These are phyloP conservation scores for Ligdia adustata DNA, from an alignment of 2,888 invertebrate species.

Conservation along the genomic window DNA sequence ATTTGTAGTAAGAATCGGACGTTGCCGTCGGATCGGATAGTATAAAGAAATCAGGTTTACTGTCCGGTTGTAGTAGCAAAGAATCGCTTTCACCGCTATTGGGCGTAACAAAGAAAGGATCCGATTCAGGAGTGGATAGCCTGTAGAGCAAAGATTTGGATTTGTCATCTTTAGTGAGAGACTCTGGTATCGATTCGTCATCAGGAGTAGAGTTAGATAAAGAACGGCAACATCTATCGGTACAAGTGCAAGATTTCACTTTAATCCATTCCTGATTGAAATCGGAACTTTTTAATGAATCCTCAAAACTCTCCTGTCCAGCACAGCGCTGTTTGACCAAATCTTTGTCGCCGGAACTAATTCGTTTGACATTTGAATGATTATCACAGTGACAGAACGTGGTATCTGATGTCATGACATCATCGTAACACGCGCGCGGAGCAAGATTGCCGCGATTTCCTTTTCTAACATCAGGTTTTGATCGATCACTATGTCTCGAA, in stretches of 20 bases:
- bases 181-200: constrained; percentile 1
- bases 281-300: too few relatives aligned
- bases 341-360: too few relatives aligned
- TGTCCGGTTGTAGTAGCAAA: neutral
- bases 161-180: neutral
- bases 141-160: constrained; percentile 5
- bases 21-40: neutral
- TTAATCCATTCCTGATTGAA: neutral
- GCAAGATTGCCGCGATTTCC: too few relatives aligned
- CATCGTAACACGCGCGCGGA: too few relatives aligned
- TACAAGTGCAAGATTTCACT: neutral
- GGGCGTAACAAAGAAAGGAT: neutral
- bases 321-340: too few relatives aligned
- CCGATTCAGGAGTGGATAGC: constrained; percentile 1
- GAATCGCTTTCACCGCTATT: constrained; percentile 9
- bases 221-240: constrained; percentile 3
- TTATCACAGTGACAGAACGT: too few relatives aligned
- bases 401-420: too few relatives aligned
- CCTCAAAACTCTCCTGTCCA: too few relatives aligned
- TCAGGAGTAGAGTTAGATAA: constrained; percentile 2
- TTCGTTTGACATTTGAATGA: too few relatives aligned
- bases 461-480: too few relatives aligned
- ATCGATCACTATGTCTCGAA: too few relatives aligned
- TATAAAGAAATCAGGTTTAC: constrained; percentile 2
- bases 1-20: constrained; percentile 5